These are phyloP conservation scores for Rhabdomys dilectus DNA, from an alignment of 2,113 vertebrate genomes.

Conservation along the genomic window DNA sequence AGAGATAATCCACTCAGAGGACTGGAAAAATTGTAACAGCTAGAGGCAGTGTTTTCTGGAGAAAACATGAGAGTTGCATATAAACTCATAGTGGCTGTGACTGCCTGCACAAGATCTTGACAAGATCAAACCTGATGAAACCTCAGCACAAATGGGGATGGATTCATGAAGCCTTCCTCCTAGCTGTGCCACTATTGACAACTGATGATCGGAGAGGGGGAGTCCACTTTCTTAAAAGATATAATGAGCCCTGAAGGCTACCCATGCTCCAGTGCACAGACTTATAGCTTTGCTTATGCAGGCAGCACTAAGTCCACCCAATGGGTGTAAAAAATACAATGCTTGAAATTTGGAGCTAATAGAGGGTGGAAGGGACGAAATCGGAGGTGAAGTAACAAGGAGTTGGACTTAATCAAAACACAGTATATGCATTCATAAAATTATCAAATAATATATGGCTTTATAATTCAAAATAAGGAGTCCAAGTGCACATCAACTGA, in stretches of 20 bases:
- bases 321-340: not conserved
- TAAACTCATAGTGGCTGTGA: not conserved
- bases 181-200: too few species aligned
- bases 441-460: not conserved
- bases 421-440: not conserved
- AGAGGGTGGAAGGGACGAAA: not conserved
- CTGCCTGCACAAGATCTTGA: not conserved
- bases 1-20: not conserved
- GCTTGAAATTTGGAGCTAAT: not conserved
- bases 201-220: not conserved
- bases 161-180: not conserved
- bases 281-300: not conserved
- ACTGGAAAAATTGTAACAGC: not conserved
- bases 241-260: not conserved
- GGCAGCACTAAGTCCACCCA: not conserved
- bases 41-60: not conserved
- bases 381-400: not conserved
- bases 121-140: not conserved
- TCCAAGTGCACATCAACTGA: not conserved
- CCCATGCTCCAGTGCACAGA: not conserved
- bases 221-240: not conserved
- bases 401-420: not conserved
- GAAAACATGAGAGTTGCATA: not conserved
- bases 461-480: not conserved
- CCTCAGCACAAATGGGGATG: not conserved